A percentile compares a stretch with the other conserved stretches of the same genome.
Conservation (phyloP, 2,888 invertebrate genomes). For the Ophraella communa region DNA sequence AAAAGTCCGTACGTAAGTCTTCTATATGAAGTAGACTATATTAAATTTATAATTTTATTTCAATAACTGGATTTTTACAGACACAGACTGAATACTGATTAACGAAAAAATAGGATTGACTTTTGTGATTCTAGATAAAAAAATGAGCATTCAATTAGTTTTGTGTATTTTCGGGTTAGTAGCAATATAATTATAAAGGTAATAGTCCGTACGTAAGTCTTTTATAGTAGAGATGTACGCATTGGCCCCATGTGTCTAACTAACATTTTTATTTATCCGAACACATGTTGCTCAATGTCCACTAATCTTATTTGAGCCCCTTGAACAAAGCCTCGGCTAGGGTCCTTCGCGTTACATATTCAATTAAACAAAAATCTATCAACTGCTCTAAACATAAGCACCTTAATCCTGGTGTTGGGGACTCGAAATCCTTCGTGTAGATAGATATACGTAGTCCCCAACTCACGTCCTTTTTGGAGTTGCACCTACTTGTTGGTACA, state of each 20-base stretch:
- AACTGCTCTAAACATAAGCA: slow-evolving; percentile 61
- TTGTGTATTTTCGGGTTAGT: too few relatives aligned
- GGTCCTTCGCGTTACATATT: slow-evolving; percentile 67
- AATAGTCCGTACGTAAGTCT: background rate
- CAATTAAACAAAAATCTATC: slow-evolving; percentile 76
- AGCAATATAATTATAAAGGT: background rate
- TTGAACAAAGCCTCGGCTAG: slow-evolving; percentile 54
- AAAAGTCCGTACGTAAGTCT: too few relatives aligned
- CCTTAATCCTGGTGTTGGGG: slow-evolving; percentile 56
- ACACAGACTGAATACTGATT: too few relatives aligned
- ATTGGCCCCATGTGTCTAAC: slow-evolving; percentile 41
- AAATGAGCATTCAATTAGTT: too few relatives aligned
- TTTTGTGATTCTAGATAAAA: too few relatives aligned
- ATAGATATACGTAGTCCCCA: slow-evolving; percentile 46
- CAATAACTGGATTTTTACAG: too few relatives aligned
- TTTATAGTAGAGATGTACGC: background rate
- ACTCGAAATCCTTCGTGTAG: slow-evolving; percentile 46
- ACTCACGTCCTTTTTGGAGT: slow-evolving; percentile 28
- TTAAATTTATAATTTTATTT: too few relatives aligned
- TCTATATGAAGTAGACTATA: too few relatives aligned
- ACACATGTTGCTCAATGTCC: slow-evolving; percentile 60
- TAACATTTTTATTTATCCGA: slow-evolving; percentile 52
- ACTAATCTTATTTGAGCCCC: slow-evolving; percentile 57
- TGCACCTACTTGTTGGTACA: slow-evolving; percentile 28
- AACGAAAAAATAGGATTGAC: too few relatives aligned